A percentile compares a stretch with the other conserved stretches of the same genome.
Conservation (phyloP, 2,888 invertebrate genomes). For the Ochropacha duplaris region DNA sequence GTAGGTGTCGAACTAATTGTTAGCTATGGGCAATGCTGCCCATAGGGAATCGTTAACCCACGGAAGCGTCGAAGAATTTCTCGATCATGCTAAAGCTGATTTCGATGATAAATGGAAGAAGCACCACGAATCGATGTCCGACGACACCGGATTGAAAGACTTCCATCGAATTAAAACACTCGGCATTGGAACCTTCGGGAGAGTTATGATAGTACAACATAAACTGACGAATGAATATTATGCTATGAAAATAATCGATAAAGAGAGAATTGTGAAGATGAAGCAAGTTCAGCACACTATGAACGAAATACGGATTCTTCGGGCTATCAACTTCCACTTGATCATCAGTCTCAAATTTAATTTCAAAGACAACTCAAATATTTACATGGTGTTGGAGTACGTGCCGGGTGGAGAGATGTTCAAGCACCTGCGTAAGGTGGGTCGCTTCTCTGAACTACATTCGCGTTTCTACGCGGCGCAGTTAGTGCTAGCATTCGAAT, state of each 20-base stretch:
- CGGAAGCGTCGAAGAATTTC: conserved; percentile 98
- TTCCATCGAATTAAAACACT: conserved; percentile 99
- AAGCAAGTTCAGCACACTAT: conserved; percentile 99
- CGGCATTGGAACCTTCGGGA: conserved; percentile 99
- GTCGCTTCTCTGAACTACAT: conserved; percentile 98
- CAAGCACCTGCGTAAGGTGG: conserved; percentile 98
- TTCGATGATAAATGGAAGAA: conserved; percentile 99
- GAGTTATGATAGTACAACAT: conserved; percentile 99
- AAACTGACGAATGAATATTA: conserved; percentile 98
- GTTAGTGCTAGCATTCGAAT: conserved; percentile 99
- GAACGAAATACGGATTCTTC: conserved; percentile 99
- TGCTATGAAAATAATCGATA: conserved; percentile 99
- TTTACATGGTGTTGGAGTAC: conserved; percentile 99
- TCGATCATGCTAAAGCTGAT: conserved; percentile 98
- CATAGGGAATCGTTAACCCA: conserved; percentile 99
- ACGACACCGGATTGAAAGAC: conserved; percentile 97
- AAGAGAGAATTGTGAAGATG: conserved; percentile 99
- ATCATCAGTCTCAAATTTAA: conserved; percentile 99
- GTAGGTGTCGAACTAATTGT: too few species aligned
- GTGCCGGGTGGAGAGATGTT: conserved; percentile 99
- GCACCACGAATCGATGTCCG: conserved; percentile 89
- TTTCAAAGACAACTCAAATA: conserved; percentile 99
- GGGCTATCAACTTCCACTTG: conserved; percentile 99
- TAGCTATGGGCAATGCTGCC: conserved; percentile 97
- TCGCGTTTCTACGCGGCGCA: conserved; percentile 99